phyloP scores from a whole-genome alignment of 37 sponge, comb jelly and placozoan species.

The Bolinopsis microptera region DNA sequence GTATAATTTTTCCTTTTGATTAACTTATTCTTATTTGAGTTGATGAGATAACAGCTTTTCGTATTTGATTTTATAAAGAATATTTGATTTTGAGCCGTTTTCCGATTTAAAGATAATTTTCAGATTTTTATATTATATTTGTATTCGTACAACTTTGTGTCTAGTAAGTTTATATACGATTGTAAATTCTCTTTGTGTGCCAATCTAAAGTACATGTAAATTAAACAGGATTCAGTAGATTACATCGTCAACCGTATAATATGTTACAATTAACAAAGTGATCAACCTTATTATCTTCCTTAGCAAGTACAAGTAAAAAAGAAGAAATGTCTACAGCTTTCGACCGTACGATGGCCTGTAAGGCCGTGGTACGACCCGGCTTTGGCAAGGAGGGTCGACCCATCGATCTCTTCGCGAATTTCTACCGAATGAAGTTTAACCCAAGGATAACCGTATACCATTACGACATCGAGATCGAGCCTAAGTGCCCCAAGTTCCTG shows the following conservation, averaged over 20 bases:
- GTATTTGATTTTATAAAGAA: not conserved
- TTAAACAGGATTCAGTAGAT: no score
- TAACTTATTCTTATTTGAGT: not conserved
- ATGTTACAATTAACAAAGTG: no score
- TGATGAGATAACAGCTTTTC: not conserved
- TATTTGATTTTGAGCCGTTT: not conserved
- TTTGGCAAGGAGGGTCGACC: not conserved
- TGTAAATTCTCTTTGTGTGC: no score
- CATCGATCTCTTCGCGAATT: slow-evolving; percentile 28
- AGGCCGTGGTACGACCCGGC: not conserved
- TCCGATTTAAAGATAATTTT: not conserved
- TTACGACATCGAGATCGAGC: slow-evolving; percentile 28
- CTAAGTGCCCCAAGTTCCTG: slow-evolving; percentile 36
- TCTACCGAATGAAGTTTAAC: slow-evolving; percentile 49
- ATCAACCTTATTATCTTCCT: no score
- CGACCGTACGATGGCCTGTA: not conserved
- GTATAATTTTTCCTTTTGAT: not conserved
- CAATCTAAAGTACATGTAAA: no score
- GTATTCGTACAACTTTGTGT: no score
- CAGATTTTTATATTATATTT: not conserved
- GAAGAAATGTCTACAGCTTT: slow-evolving; percentile 6
- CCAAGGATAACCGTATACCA: slow-evolving; percentile 30
- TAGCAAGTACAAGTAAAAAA: no score
- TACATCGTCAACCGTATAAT: no score
- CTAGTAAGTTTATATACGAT: no score